Percentiles rank a stretch among this genome's conserved stretches.
These are phyloP conservation scores for Leptopilina boulardi DNA, from an alignment of 1,140 invertebrate genomes.

Conservation along the genomic window DNA sequence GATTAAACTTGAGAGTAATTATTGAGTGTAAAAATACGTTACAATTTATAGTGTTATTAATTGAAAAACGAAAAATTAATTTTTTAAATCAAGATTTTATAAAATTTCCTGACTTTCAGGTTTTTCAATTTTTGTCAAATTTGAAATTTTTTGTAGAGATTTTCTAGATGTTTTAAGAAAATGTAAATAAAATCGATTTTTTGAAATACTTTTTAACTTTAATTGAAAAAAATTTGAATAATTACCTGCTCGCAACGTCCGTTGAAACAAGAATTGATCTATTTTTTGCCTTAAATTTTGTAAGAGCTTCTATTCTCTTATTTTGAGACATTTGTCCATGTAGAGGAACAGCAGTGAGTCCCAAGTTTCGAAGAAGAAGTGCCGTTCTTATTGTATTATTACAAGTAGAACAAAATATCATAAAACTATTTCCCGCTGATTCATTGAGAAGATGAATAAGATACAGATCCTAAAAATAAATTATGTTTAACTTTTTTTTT, in stretches of 20 bases:
- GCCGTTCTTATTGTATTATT: constrained; percentile 93
- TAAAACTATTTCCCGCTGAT: constrained; percentile 96
- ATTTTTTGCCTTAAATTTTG: constrained; percentile 94
- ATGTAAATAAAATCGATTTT: no score
- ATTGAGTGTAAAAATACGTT: no score
- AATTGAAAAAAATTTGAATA: not conserved
- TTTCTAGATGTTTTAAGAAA: no score
- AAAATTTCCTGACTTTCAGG: no score
- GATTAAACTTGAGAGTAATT: no score
- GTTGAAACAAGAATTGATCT: constrained; percentile 95
- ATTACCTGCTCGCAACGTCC: constrained; percentile 95
- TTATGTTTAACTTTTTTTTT: not conserved
- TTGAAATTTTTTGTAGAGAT: no score
- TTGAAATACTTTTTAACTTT: constrained; percentile 34
- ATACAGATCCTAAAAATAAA: constrained; percentile 89
- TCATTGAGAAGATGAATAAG: constrained; percentile 97
- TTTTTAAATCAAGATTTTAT: no score
- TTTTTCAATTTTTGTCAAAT: no score
- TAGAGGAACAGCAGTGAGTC: constrained; percentile 94
- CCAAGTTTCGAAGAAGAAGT: constrained; percentile 90
- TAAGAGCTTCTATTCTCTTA: constrained; percentile 92
- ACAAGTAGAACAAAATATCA: constrained; percentile 98
- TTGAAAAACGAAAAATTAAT: no score
- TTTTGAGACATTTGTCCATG: constrained; percentile 99
- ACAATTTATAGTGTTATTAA: no score